These are phyloP conservation scores for Carpatolechia fugitivella DNA, from an alignment of 2,888 invertebrate genomes.

Conservation along the genomic window DNA sequence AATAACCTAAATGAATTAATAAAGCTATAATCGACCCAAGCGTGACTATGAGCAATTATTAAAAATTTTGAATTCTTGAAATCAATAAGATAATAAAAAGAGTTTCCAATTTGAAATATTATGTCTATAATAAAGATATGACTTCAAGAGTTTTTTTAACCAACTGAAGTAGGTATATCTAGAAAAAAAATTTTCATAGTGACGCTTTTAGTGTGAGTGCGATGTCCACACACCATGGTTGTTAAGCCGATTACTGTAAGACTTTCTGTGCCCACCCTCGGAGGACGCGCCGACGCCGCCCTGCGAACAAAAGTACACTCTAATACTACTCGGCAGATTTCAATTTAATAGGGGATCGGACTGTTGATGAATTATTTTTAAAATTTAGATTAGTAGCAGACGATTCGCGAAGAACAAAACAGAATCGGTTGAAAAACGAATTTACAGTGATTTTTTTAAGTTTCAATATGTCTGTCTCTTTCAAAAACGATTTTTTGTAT, in stretches of 20 bases:
- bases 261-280: slow-evolving; percentile 86
- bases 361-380: too few species aligned
- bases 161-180: too few species aligned
- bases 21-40: slow-evolving; percentile 8
- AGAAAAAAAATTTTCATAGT: too few species aligned
- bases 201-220: slow-evolving; percentile 7
- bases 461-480: too few species aligned
- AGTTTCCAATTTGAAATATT: not conserved
- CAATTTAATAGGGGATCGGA: too few species aligned
- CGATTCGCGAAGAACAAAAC: too few species aligned
- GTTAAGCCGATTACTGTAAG: slow-evolving; percentile 87
- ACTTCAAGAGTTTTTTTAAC: too few species aligned
- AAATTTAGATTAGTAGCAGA: too few species aligned
- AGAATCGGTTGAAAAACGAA: too few species aligned
- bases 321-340: not conserved
- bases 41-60: not conserved
- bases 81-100: not conserved
- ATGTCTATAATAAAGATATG: too few species aligned
- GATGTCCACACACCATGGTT: slow-evolving; percentile 80
- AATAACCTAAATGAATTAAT: not conserved
- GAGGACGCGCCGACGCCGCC: slow-evolving; percentile 54
- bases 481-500: too few species aligned
- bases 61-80: not conserved
- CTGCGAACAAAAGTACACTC: slow-evolving; percentile 55
- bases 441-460: too few species aligned